phyloP scores from a whole-genome alignment of 1,140 invertebrate genomes.

The Liolophura sinensis region DNA sequence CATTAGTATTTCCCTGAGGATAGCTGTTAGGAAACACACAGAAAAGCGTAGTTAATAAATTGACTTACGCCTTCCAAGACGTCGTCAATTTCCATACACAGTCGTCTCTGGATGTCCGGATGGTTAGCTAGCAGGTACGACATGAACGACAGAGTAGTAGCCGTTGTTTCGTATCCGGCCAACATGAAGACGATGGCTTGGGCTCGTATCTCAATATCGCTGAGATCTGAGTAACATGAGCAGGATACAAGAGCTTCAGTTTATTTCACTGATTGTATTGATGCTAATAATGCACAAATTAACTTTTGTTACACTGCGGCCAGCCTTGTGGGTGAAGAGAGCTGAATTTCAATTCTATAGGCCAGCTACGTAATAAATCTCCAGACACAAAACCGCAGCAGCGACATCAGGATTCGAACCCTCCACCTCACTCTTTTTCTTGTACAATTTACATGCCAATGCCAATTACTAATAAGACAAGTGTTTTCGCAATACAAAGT shows the following conservation, averaged over 20 bases:
- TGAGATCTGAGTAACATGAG: slow-evolving; percentile 19
- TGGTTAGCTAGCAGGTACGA: slow-evolving; percentile 71
- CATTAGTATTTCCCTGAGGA: background rate
- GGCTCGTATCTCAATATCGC: slow-evolving; percentile 29
- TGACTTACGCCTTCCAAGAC: slow-evolving; percentile 40
- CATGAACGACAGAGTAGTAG: slow-evolving; percentile 69
- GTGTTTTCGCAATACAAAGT: no score
- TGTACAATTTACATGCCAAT: no score
- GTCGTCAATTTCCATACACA: slow-evolving; percentile 66
- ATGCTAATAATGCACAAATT: background rate
- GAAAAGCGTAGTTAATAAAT: background rate
- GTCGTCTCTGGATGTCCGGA: slow-evolving; percentile 66
- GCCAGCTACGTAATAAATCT: no score
- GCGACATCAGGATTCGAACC: no score
- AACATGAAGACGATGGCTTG: slow-evolving; percentile 58
- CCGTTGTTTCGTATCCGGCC: slow-evolving; percentile 79
- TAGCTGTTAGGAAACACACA: background rate
- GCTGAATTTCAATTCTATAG: no score
- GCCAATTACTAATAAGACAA: no score
- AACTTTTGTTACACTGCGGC: no score
- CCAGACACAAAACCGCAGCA: no score
- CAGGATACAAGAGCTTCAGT: background rate
- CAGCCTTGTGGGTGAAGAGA: background rate
- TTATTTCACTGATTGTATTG: background rate
- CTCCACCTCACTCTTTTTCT: no score